Conservation (phyloP, 2,113 vertebrate species). For the Acrocephalus arundinaceus region DNA sequence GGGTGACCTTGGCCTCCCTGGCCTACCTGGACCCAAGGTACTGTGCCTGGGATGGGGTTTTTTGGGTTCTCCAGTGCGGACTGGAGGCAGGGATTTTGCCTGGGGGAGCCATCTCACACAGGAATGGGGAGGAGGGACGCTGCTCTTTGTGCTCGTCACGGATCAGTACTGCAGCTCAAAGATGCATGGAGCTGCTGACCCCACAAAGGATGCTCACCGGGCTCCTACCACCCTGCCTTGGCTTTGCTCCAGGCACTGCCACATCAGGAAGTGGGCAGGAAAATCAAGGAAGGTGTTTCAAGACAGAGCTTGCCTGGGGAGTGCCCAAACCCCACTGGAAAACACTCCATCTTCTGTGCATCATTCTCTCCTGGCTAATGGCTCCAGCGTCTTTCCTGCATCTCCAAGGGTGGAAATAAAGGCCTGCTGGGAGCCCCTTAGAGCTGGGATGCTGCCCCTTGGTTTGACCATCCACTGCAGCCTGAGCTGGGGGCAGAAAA, state of each 20-base stretch:
- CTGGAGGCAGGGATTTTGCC: background rate
- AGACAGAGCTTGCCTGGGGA: background rate
- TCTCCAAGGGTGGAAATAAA: background rate
- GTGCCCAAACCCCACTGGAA: background rate
- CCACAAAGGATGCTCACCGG: fast-evolving
- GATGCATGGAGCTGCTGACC: fast-evolving
- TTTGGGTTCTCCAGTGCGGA: background rate
- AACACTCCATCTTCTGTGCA: background rate
- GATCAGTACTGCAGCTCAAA: fast-evolving
- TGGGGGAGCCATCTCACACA: fast-evolving
- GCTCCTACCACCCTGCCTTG: background rate
- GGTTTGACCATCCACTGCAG: background rate
- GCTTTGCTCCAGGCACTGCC: background rate
- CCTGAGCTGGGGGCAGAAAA: background rate
- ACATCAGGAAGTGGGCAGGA: background rate
- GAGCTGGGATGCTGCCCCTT: background rate
- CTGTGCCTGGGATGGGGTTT: background rate
- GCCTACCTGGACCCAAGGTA: conserved; percentile 88
- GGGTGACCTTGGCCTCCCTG: conserved; percentile 84
- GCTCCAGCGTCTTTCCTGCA: conserved; percentile 37
- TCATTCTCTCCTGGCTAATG: conserved; percentile 19
- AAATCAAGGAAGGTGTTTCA: fast-evolving
- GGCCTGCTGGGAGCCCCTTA: background rate
- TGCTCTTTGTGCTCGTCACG: background rate
- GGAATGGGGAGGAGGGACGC: background rate